Percentiles rank a stretch among this genome's conserved stretches.
Conservation (phyloP, 2,888 invertebrate genomes). For the Blastobasis adustella region DNA sequence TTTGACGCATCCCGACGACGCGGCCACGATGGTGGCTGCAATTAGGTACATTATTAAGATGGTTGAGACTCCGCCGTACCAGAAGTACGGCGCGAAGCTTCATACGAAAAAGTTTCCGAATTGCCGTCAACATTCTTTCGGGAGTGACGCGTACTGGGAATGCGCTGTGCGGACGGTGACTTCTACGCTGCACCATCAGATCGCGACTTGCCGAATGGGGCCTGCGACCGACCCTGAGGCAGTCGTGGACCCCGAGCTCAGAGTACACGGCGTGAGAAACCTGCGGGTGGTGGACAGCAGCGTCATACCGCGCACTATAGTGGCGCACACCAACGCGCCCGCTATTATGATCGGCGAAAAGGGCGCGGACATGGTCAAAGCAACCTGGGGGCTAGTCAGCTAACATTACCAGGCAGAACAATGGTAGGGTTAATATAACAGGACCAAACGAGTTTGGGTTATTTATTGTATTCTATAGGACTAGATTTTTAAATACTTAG, state of each 20-base stretch:
- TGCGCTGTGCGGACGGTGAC: conserved; percentile 76
- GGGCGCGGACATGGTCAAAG: conserved; percentile 77
- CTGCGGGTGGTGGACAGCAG: conserved; percentile 81
- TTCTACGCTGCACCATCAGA: conserved; percentile 80
- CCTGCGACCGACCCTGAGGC: conserved; percentile 70
- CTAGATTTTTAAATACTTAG: too few species aligned
- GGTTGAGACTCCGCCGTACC: conserved; percentile 73
- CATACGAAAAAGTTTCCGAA: conserved; percentile 70
- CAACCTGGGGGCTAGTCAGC: conserved; percentile 44
- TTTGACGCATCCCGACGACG: conserved; percentile 76
- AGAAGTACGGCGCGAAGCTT: conserved; percentile 74
- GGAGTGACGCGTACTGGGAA: conserved; percentile 79
- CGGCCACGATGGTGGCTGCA: conserved; percentile 74
- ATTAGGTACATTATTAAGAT: conserved; percentile 71
- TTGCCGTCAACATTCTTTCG: conserved; percentile 67
- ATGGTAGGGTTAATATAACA: too few species aligned
- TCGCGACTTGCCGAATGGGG: conserved; percentile 83
- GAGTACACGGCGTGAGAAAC: conserved; percentile 75
- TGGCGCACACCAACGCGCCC: conserved; percentile 79
- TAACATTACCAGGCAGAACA: too few species aligned
- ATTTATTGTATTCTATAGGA: too few species aligned
- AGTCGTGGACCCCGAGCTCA: conserved; percentile 77
- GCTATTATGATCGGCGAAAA: conserved; percentile 85
- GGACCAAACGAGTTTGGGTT: too few species aligned
- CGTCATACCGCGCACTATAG: conserved; percentile 78